Evolutionary conservation across 2,797 vertebrate genomes (phyloP), one percentile per base, ranked within the genome.

Genomic region (Novumbra hubbsi): DNA sequence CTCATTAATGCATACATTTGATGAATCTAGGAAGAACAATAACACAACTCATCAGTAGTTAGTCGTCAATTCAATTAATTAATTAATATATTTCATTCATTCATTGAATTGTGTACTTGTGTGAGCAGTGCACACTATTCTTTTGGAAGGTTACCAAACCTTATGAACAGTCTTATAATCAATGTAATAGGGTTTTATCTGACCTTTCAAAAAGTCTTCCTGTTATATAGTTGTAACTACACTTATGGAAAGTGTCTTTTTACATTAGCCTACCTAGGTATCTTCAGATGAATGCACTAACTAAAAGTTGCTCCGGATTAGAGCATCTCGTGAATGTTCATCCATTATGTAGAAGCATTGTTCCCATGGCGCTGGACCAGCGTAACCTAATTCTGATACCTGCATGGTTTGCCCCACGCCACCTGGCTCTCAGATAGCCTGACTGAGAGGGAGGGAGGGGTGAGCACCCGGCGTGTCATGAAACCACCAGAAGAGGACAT

Each of bases 401-500:
- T 12, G 21, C 55, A 24, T 60, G 55, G 11, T 60, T 60, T 11
- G 14, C 21, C 55, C 55, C 21, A 60, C 21, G 1, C 32, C 63
- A 68, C 62, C 57, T 73, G 41, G 76, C 55, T 70, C 48, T 70
- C 57, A 73, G 76, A 78, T 77, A 84, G 71, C 50, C 34, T 4
- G 34, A 49, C 71, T 80, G 78, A 60, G 73, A 66, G 41, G 73
- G 52, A 21, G 9, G n/a, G 4, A 24, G 9, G n/a, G 21, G 12
- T 17, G 21, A 11, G 55, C 16, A 24, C 55, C 3, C 9, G 24
- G 55, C 24, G 55, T 60, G 9, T 12, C 55, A 55, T 55, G 52
- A 78, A 84, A 70, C 73, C 76, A 75, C 67, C 67, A 77, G 80
- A 79, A 88, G 83, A 88, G 78, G 62, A 30, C 2, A 64, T 27